Conservation (phyloP, 2,888 invertebrate species). For the Gibbula magus region DNA sequence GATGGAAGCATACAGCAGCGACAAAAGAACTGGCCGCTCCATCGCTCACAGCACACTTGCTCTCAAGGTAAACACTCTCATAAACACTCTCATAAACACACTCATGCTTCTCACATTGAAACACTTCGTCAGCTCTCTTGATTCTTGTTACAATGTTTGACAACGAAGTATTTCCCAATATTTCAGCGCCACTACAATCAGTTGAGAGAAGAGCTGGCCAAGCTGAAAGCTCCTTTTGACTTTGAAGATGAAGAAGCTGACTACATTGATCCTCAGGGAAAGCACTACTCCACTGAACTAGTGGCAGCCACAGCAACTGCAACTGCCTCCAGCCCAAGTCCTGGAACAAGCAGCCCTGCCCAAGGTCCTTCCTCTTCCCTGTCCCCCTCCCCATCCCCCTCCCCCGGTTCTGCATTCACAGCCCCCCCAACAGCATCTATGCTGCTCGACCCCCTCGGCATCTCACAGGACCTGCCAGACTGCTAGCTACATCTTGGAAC, state of each 20-base stretch:
- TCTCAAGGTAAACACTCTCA: slow-evolving; percentile 77
- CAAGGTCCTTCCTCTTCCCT: slow-evolving; percentile 3
- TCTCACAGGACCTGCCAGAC: slow-evolving; percentile 17
- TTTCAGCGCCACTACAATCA: slow-evolving; percentile 87
- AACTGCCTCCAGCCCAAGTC: not conserved
- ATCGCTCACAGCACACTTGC: slow-evolving; percentile 85
- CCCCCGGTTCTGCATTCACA: not conserved
- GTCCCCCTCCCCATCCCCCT: not conserved
- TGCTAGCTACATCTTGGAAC: not conserved
- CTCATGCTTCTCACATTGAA: not conserved
- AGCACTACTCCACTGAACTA: slow-evolving; percentile 60
- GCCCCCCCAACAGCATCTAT: slow-evolving; percentile 1
- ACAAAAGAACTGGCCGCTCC: slow-evolving; percentile 86
- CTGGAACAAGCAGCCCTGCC: not conserved
- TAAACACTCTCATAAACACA: not conserved
- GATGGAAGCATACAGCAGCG: slow-evolving; percentile 85
- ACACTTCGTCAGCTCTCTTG: not conserved
- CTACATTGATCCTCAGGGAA: slow-evolving; percentile 59
- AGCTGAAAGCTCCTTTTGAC: slow-evolving; percentile 83
- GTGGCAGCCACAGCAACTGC: slow-evolving; percentile 21
- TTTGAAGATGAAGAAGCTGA: slow-evolving; percentile 53
- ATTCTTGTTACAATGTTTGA: not conserved
- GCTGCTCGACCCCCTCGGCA: slow-evolving; percentile 17
- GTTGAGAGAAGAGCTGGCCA: slow-evolving; percentile 89
- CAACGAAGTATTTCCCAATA: not conserved